Conservation (phyloP, 35 echinoderm and acorn worm species). For the Patiria miniata region DNA sequence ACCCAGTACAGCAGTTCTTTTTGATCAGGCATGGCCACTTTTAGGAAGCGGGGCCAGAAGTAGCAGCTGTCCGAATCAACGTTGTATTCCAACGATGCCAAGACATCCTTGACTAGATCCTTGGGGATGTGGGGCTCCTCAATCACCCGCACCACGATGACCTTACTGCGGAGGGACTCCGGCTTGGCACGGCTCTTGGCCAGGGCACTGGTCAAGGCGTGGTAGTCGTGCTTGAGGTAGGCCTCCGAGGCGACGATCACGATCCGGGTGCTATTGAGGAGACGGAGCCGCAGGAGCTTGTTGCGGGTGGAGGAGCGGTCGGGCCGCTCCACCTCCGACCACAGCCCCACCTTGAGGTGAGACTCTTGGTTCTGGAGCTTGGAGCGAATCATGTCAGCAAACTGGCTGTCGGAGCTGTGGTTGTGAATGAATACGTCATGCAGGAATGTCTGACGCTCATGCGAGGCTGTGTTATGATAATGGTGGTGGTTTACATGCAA, state of each 20-base stretch:
- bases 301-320: conserved; percentile 31
- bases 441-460: neutral
- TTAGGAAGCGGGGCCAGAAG: conserved; percentile 46
- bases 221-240: conserved; percentile 45
- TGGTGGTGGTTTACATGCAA: no score
- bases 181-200: conserved; percentile 27
- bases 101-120: conserved; percentile 4
- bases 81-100: conserved; percentile 46
- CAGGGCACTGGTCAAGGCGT: conserved; percentile 31
- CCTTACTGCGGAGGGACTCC: conserved; percentile 33
- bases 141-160: conserved; percentile 26
- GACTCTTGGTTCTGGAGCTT: conserved; percentile 51
- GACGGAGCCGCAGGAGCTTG: conserved; percentile 45
- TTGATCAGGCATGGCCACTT: conserved; percentile 30
- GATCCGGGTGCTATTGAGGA: conserved; percentile 38
- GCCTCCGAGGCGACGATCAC: conserved; percentile 34
- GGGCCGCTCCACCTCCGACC: conserved; percentile 44
- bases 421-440: conserved; percentile 56
- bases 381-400: conserved; percentile 50
- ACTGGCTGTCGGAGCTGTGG: conserved; percentile 39
- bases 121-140: conserved; percentile 31
- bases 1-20: conserved; percentile 52
- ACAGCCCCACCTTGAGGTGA: conserved; percentile 42
- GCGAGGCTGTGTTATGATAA: neutral
- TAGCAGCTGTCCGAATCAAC: conserved; percentile 49